A percentile compares a stretch with the other conserved stretches of the same genome.
Conservation (phyloP, 2,888 invertebrate species). For the Phymatocera aterrima region DNA sequence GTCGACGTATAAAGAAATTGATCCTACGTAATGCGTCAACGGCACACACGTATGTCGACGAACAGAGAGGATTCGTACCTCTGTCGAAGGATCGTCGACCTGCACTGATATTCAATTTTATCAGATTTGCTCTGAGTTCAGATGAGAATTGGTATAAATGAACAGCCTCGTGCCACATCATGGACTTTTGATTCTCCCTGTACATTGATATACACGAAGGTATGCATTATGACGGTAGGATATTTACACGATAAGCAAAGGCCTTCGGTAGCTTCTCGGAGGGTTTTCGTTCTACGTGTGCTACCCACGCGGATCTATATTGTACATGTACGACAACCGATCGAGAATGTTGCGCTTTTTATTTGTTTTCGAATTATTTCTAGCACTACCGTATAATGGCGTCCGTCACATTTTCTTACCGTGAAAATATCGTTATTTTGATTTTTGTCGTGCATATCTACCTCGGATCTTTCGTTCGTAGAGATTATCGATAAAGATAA, state of each 20-base stretch:
- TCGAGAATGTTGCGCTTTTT: conserved; percentile 56
- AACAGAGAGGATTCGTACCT: too few species aligned
- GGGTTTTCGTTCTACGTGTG: conserved; percentile 21
- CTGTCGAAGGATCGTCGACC: too few species aligned
- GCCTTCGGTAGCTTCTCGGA: neutral
- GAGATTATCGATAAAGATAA: neutral
- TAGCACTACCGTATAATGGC: conserved; percentile 53
- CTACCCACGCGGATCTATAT: conserved; percentile 54
- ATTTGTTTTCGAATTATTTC: neutral
- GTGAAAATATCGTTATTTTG: neutral
- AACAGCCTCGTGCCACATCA: neutral
- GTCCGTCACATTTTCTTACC: conserved; percentile 48
- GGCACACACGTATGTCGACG: too few species aligned
- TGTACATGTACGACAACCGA: too few species aligned
- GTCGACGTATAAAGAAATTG: too few species aligned
- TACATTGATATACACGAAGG: neutral
- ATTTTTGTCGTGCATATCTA: neutral
- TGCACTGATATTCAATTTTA: neutral
- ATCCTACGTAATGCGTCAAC: too few species aligned
- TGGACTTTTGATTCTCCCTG: conserved; percentile 11
- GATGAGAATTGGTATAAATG: neutral
- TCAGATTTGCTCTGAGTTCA: neutral
- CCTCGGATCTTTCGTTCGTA: neutral
- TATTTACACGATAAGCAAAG: conserved; percentile 29
- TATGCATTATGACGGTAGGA: conserved; percentile 21